phyloP scores from a whole-genome alignment of 2,888 invertebrate genomes.

The Quadroppia sp. region DNA sequence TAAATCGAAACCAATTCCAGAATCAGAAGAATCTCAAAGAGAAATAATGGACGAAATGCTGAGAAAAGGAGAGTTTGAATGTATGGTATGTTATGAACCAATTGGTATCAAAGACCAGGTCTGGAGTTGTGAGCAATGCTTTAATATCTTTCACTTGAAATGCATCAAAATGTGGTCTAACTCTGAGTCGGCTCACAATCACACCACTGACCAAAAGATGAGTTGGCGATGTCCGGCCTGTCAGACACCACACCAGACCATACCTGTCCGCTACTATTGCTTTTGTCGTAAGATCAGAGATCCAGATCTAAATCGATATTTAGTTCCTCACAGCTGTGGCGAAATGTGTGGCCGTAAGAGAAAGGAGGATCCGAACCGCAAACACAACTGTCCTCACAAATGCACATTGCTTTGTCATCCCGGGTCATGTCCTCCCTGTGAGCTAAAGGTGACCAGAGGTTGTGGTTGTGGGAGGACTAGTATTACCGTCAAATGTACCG shows the following conservation, averaged over 20 bases:
- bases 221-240: conserved; percentile 94
- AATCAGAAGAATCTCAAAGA: conserved; percentile 36
- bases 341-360: conserved; percentile 66
- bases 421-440: conserved; percentile 74
- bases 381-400: conserved; percentile 55
- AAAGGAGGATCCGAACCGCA: conserved; percentile 55
- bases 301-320: conserved; percentile 70
- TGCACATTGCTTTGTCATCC: conserved; percentile 85
- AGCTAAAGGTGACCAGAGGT: conserved; percentile 54
- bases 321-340: conserved; percentile 87
- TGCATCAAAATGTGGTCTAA: conserved; percentile 81
- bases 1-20: background rate
- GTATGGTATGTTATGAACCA: conserved; percentile 87
- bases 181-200: background rate
- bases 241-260: conserved; percentile 69
- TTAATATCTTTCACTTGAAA: conserved; percentile 82
- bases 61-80: conserved; percentile 60
- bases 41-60: conserved; percentile 41
- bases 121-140: conserved; percentile 89
- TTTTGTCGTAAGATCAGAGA: conserved; percentile 78
- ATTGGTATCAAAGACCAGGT: conserved; percentile 73
- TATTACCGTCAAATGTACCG: conserved; percentile 59
- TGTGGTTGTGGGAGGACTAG: conserved; percentile 74
- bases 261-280: conserved; percentile 78
- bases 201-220: background rate